Percentiles rank a stretch among this genome's conserved stretches.
These are phyloP conservation scores for Podiceps cristatus DNA, from an alignment of 2,113 vertebrate genomes.

Conservation along the genomic window DNA sequence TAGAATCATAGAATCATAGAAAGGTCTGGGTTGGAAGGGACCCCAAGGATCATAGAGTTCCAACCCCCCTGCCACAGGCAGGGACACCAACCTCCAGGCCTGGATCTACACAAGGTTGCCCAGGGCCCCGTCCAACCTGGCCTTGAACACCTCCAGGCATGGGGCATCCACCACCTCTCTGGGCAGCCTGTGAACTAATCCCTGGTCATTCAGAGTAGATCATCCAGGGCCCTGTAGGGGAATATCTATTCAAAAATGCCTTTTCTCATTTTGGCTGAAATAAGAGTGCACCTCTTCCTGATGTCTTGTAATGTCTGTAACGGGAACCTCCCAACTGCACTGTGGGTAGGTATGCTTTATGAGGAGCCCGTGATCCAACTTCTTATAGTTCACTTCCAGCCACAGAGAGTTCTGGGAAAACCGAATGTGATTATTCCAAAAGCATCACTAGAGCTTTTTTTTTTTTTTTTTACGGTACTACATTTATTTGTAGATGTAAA, in stretches of 20 bases:
- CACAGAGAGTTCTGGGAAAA: not conserved
- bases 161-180: too few species aligned
- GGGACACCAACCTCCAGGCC: too few species aligned
- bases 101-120: too few species aligned
- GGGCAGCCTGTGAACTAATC: too few species aligned
- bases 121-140: too few species aligned
- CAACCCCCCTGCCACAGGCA: too few species aligned
- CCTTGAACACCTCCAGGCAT: too few species aligned
- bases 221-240: not conserved
- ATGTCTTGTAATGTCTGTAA: not conserved
- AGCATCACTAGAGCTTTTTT: not conserved
- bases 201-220: not conserved
- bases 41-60: too few species aligned
- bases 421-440: not conserved
- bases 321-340: not conserved
- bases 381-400: not conserved
- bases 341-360: not conserved
- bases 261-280: not conserved
- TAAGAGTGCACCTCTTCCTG: not conserved
- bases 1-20: too few species aligned
- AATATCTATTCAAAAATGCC: not conserved
- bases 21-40: too few species aligned
- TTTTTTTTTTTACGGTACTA: not conserved
- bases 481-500: not conserved
- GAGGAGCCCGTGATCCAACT: not conserved